Conservation (phyloP, 2,888 invertebrate genomes). For the Melieria omissa region DNA sequence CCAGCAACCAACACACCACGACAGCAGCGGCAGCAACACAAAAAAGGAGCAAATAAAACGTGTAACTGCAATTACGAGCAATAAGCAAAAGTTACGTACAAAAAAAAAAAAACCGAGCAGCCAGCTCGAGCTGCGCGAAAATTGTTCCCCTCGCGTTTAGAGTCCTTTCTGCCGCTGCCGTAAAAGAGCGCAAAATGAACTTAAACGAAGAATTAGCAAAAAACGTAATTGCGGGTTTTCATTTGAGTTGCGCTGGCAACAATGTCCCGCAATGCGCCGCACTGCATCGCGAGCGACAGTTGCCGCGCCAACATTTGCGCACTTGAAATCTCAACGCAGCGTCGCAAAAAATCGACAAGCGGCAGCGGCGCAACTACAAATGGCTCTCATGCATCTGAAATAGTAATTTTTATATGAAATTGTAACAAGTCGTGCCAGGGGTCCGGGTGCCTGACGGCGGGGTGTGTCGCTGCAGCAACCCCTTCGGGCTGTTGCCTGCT, state of each 20-base stretch:
- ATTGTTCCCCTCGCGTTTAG: conserved; percentile 14
- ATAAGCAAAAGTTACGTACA: conserved; percentile 59
- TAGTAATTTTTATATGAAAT: conserved; percentile 21
- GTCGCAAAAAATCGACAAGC: conserved; percentile 1
- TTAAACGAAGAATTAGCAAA: conserved; percentile 9
- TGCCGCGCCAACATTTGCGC: conserved; percentile 48
- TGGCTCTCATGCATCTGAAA: conserved; percentile 44
- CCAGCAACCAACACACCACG: background rate
- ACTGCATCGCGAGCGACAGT: background rate
- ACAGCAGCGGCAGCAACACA: background rate
- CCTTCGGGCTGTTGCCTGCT: conserved; percentile 6
- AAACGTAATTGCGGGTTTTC: conserved; percentile 58
- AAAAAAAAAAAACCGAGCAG: conserved; percentile 36
- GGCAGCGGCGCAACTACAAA: conserved; percentile 29
- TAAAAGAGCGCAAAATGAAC: conserved; percentile 14
- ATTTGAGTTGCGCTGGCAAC: conserved; percentile 38
- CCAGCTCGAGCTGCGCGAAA: conserved; percentile 27
- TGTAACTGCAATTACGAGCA: conserved; percentile 60
- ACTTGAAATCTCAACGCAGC: conserved; percentile 50
- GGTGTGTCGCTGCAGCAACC: conserved; percentile 20
- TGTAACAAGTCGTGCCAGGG: conserved; percentile 43
- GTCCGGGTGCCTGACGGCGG: conserved; percentile 44
- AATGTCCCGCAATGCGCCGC: conserved; percentile 12
- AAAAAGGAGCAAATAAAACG: conserved; percentile 43
- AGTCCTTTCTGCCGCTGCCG: conserved; percentile 10